These are phyloP conservation scores for Chymomyza costata DNA, from an alignment of 1,140 invertebrate species.

Conservation along the genomic window DNA sequence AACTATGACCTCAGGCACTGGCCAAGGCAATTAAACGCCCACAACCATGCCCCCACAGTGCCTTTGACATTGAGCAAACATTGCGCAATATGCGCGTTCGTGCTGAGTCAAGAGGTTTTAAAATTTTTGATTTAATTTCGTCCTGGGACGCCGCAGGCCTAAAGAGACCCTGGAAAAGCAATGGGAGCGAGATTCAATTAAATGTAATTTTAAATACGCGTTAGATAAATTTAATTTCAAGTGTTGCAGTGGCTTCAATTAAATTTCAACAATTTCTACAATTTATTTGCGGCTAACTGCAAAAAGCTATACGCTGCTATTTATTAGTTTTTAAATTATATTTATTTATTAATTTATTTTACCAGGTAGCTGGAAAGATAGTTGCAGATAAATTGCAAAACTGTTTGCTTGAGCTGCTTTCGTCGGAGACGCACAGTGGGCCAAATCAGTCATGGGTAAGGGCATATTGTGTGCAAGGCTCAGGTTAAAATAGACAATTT, in stretches of 20 bases:
- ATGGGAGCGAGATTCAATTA: conserved; percentile 42
- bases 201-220: conserved; percentile 52
- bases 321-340: conserved; percentile 53
- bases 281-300: too few species aligned
- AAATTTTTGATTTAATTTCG: conserved; percentile 57
- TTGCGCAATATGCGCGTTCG: conserved; percentile 8
- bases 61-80: conserved; percentile 18
- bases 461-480: too few species aligned
- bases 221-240: conserved; percentile 56
- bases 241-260: conserved; percentile 6
- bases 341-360: conserved; percentile 70
- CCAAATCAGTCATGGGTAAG: too few species aligned
- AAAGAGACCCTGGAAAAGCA: conserved; percentile 10
- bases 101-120: conserved; percentile 1
- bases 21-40: not conserved
- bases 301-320: conserved; percentile 15
- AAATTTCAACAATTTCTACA: too few species aligned
- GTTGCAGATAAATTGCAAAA: conserved; percentile 11
- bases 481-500: too few species aligned
- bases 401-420: conserved; percentile 15
- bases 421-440: not conserved
- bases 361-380: conserved; percentile 2
- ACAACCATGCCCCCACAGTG: conserved; percentile 13
- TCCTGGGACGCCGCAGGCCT: conserved; percentile 17
- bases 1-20: conserved; percentile 31